Evolutionary conservation across 2,797 vertebrate genomes (phyloP).

Genomic region (Lophotriccus pileatus): DNA sequence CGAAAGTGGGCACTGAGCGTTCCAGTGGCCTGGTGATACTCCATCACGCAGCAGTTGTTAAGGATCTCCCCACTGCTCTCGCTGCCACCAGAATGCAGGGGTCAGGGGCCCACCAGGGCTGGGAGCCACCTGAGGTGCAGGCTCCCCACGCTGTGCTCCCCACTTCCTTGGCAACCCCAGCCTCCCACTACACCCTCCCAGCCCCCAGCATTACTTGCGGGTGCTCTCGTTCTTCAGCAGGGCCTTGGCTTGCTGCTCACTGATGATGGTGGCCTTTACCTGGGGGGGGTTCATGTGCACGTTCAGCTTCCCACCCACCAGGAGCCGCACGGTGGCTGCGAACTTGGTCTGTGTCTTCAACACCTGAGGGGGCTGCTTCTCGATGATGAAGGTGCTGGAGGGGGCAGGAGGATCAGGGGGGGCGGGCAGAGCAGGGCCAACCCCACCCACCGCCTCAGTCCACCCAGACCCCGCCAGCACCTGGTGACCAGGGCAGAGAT

Average conservation of each 20-base stretch:
- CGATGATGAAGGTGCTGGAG: constrained; percentile 92
- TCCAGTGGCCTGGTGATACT: constrained; percentile 84
- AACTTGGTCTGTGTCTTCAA: constrained; percentile 95
- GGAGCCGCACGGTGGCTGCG: constrained; percentile 89
- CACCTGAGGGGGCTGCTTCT: constrained; percentile 96
- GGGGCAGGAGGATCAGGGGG: background rate
- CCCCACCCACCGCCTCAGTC: background rate
- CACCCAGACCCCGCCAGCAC: constrained; percentile 26
- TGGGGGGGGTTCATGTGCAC: constrained; percentile 98
- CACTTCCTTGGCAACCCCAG: background rate
- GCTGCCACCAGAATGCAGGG: constrained; percentile 60
- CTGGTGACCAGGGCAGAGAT: constrained; percentile 94
- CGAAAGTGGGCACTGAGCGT: constrained; percentile 87
- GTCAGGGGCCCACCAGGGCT: background rate
- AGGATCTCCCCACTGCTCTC: constrained; percentile 95
- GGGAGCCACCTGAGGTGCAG: rapidly evolving
- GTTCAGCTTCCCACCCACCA: constrained; percentile 94
- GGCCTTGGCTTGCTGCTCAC: constrained; percentile 93
- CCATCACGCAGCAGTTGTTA: constrained; percentile 97
- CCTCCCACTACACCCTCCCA: rapidly evolving
- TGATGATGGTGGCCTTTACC: constrained; percentile 95
- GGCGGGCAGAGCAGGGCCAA: no score
- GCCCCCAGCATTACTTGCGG: constrained; percentile 71
- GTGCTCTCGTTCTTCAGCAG: constrained; percentile 95
- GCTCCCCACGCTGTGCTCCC: background rate